Percentiles rank a stretch among this genome's conserved stretches.
These are phyloP conservation scores for Tychaedon coryphoeus DNA, from an alignment of 2,113 vertebrate genomes.

Conservation along the genomic window DNA sequence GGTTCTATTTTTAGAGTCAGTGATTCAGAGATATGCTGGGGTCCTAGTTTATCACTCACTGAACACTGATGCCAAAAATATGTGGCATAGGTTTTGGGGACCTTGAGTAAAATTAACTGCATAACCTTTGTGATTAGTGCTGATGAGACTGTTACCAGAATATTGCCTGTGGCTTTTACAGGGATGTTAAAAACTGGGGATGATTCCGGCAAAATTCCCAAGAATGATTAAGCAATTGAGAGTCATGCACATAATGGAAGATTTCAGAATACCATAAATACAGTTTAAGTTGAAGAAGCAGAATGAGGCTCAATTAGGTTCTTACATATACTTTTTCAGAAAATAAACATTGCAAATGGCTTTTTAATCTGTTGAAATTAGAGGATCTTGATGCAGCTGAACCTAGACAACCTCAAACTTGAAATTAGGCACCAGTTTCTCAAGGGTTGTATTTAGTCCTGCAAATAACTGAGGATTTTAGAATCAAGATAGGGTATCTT, in stretches of 20 bases:
- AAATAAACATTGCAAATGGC: not conserved
- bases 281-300: not conserved
- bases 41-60: not conserved
- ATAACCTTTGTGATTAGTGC: not conserved
- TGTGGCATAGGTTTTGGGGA: not conserved
- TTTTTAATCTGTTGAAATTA: not conserved
- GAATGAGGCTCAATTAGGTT: not conserved
- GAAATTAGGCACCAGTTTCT: not conserved
- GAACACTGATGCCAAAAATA: not conserved
- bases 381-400: not conserved
- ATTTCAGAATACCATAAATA: conserved; percentile 5
- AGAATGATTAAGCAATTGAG: conserved; percentile 20
- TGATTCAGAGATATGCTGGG: not conserved
- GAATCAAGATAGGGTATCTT: not conserved
- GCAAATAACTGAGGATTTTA: not conserved
- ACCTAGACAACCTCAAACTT: not conserved
- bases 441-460: not conserved
- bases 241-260: not conserved
- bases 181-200: not conserved
- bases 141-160: not conserved
- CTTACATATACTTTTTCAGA: not conserved
- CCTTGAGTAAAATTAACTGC: not conserved
- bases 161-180: not conserved
- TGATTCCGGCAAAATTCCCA: not conserved
- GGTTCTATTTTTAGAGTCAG: not conserved